Evolutionary conservation across 2,797 vertebrate species (phyloP).

Genomic region (Fistularia commersonii): DNA sequence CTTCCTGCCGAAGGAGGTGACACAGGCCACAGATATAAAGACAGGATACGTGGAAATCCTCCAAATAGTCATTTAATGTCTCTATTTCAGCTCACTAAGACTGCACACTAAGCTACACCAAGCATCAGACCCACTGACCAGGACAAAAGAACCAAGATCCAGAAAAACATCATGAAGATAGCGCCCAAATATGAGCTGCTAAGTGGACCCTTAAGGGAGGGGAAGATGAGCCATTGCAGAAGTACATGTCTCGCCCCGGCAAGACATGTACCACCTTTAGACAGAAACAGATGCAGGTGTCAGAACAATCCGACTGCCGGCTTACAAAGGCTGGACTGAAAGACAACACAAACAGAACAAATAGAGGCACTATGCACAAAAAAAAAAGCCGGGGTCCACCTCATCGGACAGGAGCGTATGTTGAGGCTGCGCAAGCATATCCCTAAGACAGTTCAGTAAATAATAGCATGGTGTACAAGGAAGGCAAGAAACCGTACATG

Average conservation of each 20-base stretch:
- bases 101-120: no score
- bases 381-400: not conserved
- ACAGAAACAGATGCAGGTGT: not conserved
- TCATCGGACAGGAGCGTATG: not conserved
- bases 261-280: not conserved
- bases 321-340: not conserved
- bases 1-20: no score
- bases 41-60: no score
- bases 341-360: not conserved
- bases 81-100: no score
- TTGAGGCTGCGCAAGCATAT: not conserved
- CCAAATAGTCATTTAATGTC: no score
- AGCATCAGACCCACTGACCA: no score
- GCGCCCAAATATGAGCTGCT: no score
- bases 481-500: not conserved
- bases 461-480: not conserved
- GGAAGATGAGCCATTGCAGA: not conserved
- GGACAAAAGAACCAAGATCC: no score
- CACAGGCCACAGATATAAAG: no score
- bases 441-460: not conserved
- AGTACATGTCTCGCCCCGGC: not conserved
- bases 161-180: no score
- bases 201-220: not conserved
- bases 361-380: not conserved
- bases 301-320: not conserved